Conservation (phyloP, 37 sponge, comb jelly and placozoan species). For the Diacarnus erythraeanus region DNA sequence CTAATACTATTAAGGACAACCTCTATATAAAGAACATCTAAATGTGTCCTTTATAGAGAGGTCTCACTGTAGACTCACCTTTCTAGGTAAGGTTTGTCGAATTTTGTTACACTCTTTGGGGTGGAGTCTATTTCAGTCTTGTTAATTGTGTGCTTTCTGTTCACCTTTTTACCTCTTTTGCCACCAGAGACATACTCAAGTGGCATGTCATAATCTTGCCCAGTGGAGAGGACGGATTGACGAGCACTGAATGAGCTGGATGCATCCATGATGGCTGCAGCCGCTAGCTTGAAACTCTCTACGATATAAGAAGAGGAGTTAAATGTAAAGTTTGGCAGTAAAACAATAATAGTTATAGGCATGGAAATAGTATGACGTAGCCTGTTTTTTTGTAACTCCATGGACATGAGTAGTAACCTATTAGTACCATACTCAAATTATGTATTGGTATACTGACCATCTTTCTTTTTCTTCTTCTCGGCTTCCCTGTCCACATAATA, state of each 20-base stretch:
- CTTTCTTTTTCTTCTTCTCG: constrained; percentile 39
- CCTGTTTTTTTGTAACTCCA: not conserved
- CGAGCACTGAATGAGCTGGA: constrained; percentile 38
- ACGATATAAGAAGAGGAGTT: not conserved
- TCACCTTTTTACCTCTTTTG: not conserved
- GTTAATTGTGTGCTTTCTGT: constrained; percentile 32
- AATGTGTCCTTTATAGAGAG: too few relatives aligned
- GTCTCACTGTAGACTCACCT: not conserved
- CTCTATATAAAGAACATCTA: not conserved
- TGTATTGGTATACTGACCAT: constrained; percentile 2
- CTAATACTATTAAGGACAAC: not conserved
- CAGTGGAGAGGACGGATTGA: constrained; percentile 9
- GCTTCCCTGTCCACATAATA: constrained; percentile 39
- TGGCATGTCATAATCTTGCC: not conserved
- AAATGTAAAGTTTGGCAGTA: not conserved
- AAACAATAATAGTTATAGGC: not conserved
- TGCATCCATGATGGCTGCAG: constrained; percentile 70
- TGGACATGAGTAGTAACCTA: not conserved
- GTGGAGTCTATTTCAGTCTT: constrained; percentile 63
- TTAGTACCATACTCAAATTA: not conserved
- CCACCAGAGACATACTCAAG: not conserved
- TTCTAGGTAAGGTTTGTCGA: constrained; percentile 11
- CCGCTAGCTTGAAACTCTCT: constrained; percentile 55
- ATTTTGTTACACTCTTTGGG: constrained; percentile 44
- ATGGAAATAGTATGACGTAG: not conserved